Evolutionary conservation across 2,113 vertebrate species (phyloP).

Genomic region (Dicerorhinus sumatrensis): DNA sequence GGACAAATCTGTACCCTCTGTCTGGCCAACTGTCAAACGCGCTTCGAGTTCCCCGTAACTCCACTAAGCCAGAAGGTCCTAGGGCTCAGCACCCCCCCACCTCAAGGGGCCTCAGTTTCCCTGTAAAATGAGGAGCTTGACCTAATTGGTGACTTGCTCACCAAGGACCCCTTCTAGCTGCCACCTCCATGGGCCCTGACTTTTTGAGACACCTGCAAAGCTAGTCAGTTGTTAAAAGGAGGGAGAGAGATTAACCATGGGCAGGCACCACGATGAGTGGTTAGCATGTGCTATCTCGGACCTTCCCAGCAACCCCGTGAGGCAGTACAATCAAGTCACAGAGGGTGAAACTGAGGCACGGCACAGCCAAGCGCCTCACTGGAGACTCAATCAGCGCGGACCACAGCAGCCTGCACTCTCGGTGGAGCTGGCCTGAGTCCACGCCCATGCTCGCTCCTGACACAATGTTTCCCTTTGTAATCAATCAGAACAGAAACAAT

Average conservation of each 20-base stretch:
- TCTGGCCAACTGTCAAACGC: not conserved
- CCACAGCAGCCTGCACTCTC: not conserved
- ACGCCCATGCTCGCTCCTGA: not conserved
- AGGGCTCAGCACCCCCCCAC: not conserved
- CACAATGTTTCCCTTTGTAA: not conserved
- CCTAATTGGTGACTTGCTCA: not conserved
- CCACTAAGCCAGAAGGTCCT: not conserved
- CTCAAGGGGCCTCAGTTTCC: not conserved
- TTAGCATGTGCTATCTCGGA: not conserved
- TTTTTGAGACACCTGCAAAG: not conserved
- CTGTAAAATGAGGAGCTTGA: not conserved
- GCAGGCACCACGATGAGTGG: too few species aligned
- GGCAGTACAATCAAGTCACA: not conserved
- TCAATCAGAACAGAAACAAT: not conserved
- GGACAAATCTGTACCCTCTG: not conserved
- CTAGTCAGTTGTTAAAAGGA: not conserved
- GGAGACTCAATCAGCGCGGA: not conserved
- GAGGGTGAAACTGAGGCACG: not conserved
- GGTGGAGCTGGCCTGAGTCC: not conserved
- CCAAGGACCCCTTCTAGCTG: not conserved
- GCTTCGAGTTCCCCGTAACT: not conserved
- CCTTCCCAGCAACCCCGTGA: not conserved
- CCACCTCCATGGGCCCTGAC: not conserved
- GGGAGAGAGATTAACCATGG: not conserved
- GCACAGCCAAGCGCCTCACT: not conserved